phyloP scores from a whole-genome alignment of 2,113 vertebrate species.

The Rafetus swinhoei region DNA sequence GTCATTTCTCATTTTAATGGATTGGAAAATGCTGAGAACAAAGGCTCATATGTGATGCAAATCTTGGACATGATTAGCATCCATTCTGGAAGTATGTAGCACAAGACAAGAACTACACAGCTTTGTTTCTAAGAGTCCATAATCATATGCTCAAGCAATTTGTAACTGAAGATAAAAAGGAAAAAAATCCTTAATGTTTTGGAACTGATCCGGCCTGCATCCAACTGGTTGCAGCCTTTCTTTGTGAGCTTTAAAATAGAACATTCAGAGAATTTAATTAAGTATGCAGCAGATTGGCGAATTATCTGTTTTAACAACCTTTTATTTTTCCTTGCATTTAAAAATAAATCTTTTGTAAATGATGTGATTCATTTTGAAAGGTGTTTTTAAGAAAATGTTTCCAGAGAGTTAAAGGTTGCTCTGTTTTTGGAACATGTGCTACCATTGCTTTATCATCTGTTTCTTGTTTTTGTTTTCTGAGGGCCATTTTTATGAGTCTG shows the following conservation, averaged over 20 bases:
- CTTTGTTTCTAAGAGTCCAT: neutral
- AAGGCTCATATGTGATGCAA: constrained; percentile 39
- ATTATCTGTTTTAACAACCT: constrained; percentile 36
- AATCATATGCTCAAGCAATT: constrained; percentile 2
- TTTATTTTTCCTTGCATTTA: constrained; percentile 15
- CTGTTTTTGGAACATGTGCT: constrained; percentile 29
- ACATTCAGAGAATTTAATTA: constrained; percentile 16
- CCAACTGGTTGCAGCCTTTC: constrained; percentile 27
- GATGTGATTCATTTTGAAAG: constrained; percentile 20
- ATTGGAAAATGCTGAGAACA: constrained; percentile 50
- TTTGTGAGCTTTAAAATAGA: constrained; percentile 41
- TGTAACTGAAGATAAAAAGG: constrained; percentile 34
- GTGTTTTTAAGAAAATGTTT: neutral
- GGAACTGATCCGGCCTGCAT: constrained; percentile 28
- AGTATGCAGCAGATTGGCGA: constrained; percentile 18
- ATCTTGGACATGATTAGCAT: constrained; percentile 46
- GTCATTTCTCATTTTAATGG: constrained; percentile 49
- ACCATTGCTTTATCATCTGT: constrained; percentile 13
- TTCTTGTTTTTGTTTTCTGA: neutral
- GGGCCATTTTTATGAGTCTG: neutral
- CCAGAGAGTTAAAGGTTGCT: constrained; percentile 28
- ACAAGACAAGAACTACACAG: neutral
- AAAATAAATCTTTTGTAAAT: neutral
- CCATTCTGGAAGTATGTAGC: neutral
- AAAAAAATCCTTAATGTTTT: constrained; percentile 31